These are phyloP conservation scores for Euwallacea fornicatus DNA, from an alignment of 1,140 invertebrate species.

Conservation along the genomic window DNA sequence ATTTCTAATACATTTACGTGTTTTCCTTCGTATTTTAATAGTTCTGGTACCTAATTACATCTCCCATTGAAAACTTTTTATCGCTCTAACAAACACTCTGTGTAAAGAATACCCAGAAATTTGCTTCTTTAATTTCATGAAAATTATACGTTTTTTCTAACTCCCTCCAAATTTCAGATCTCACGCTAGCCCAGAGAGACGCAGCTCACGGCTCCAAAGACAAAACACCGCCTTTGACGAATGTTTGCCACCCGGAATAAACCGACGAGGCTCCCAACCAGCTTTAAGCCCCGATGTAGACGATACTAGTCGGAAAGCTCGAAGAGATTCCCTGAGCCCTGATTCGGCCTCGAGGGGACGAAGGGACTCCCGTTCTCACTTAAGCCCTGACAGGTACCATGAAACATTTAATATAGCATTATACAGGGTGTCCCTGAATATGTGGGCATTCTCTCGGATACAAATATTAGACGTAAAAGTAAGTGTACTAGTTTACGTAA, in stretches of 20 bases:
- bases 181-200: conserved; percentile 66
- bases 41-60: too few relatives aligned
- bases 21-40: too few relatives aligned
- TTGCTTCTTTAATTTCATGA: too few relatives aligned
- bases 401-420: neutral
- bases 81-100: too few relatives aligned
- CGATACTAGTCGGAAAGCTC: conserved; percentile 66
- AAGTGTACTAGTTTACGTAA: too few relatives aligned
- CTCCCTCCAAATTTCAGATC: conserved; percentile 33
- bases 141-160: too few relatives aligned
- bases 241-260: conserved; percentile 66
- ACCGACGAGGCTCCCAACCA: conserved; percentile 71
- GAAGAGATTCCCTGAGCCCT: conserved; percentile 82
- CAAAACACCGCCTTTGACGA: conserved; percentile 90
- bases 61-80: too few relatives aligned
- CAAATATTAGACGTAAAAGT: too few relatives aligned
- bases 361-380: conserved; percentile 73
- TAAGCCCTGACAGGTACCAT: conserved; percentile 70
- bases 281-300: conserved; percentile 76
- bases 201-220: conserved; percentile 73
- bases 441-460: too few relatives aligned
- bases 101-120: too few relatives aligned
- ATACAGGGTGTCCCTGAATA: too few relatives aligned
- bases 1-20: too few relatives aligned
- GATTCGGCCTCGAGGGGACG: conserved; percentile 77